Percentiles rank a stretch among this genome's conserved stretches.
Evolutionary conservation across 2,797 vertebrate genomes (phyloP).

Genomic region (Hoplostethus atlanticus): DNA sequence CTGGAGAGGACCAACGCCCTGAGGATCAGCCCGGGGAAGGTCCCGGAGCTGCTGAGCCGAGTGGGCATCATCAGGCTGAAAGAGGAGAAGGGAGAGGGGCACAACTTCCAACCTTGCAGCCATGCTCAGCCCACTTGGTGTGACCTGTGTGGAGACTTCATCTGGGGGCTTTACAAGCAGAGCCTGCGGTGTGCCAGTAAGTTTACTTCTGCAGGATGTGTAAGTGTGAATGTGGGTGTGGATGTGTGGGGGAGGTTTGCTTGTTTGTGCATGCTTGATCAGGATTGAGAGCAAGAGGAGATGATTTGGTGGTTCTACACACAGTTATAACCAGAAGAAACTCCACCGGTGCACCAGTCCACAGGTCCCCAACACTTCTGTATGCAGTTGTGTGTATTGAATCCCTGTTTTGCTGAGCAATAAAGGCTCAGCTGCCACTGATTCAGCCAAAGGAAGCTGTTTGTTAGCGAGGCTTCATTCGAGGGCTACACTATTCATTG

Average conservation of each 20-base stretch:
- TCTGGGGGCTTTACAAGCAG: constrained; percentile 97
- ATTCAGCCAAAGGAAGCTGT: not conserved
- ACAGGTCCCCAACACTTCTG: not conserved
- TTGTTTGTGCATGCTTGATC: constrained; percentile 29
- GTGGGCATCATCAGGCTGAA: constrained; percentile 79
- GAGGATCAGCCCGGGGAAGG: constrained; percentile 85
- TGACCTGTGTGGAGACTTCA: constrained; percentile 97
- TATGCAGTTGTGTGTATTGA: not conserved
- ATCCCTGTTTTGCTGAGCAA: not conserved
- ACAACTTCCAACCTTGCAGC: constrained; percentile 92
- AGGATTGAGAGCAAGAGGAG: constrained; percentile 26
- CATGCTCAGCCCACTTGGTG: constrained; percentile 95
- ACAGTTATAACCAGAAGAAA: not conserved
- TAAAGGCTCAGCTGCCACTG: not conserved
- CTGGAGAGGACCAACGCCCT: constrained; percentile 84
- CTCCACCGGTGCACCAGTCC: not conserved
- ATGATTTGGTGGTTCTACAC: not conserved
- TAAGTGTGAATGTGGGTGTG: constrained; percentile 14
- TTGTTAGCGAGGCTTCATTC: constrained; percentile 3
- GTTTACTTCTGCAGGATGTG: constrained; percentile 69
- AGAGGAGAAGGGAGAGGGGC: constrained; percentile 87
- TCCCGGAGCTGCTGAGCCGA: constrained; percentile 79
- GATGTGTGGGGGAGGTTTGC: not conserved
- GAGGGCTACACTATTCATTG: not conserved
- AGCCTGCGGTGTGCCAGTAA: constrained; percentile 95